Base-by-base conservation (phyloP, 2,888 invertebrate species). In the Perizoma flavofasciatum region DNA sequence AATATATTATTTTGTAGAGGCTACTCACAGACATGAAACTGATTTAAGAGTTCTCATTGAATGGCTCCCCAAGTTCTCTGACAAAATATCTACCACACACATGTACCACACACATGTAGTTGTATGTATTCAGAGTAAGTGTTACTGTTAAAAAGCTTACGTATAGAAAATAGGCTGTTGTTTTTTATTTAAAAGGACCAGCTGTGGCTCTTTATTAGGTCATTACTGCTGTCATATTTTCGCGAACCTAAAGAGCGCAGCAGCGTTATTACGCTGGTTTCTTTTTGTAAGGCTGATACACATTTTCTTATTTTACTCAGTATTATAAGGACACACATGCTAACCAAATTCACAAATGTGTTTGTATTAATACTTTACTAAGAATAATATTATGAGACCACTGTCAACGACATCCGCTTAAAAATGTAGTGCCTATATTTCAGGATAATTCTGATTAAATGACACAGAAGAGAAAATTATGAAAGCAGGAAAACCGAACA, bases 1-100 rank as follows among this genome's bases (percentile, higher is more conserved):
- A 87, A 89, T 90, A 88, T 85, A 86, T 89, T 89, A 89, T 88
- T 85, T 82, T 77, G 79, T 79, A 77, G 78, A 82, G 77, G 77
- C 73, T 85, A 83, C 61, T 66, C 57, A 48, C 82, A 85, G 76
- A 84, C 81, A 82, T 78, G 79, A 83, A 86, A 85, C 84, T 86
- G 88, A 88, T 89, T 88, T 88, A 88, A 82, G 84, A 83, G 81
- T 77, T 72, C 77, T 73, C 75, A 82, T 88, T 85, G 79, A 86
- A 86, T 82, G 75, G 71, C 74, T 79, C 74, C 77, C 55, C 77
- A 82, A 82, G 82, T 74, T 74, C 70, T 77, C 68, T 72, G 76
- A 75, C 77, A 79, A 82, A 82, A 79, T 81, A 70, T 72, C 65
- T 67, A 65, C 63, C 69, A 75, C 71, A 71, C 70, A 22, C 22